Percentiles rank a stretch among this genome's conserved stretches.
These are phyloP conservation scores for Micromussa lordhowensis DNA, from an alignment of 92 coral and sea anemone species.

Conservation along the genomic window DNA sequence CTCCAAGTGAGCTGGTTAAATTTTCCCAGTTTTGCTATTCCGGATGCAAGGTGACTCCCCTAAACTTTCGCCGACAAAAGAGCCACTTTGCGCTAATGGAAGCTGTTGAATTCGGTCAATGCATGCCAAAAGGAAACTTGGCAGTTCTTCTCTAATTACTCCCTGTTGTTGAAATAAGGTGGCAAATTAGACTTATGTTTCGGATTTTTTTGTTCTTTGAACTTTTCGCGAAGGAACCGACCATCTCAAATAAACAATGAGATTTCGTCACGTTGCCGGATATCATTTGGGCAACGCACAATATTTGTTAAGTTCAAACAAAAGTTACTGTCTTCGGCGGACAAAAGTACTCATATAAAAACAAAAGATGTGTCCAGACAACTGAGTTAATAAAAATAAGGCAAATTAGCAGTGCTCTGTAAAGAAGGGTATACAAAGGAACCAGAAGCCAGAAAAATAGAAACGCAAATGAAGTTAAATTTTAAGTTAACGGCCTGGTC, in stretches of 20 bases:
- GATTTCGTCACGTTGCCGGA: not conserved
- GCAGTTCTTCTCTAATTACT: not conserved
- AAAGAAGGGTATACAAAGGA: not conserved
- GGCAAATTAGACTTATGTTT: slow-evolving; percentile 2
- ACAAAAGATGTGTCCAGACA: not conserved
- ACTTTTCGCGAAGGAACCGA: not conserved
- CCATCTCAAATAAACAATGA: not conserved
- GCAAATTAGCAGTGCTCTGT: not conserved
- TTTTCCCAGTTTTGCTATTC: not conserved
- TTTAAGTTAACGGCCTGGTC: not conserved
- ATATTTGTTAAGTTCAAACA: not conserved
- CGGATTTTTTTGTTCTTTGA: slow-evolving; percentile 2
- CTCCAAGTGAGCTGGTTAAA: not conserved
- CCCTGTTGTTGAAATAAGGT: not conserved
- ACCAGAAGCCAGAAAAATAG: not conserved
- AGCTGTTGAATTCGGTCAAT: not conserved
- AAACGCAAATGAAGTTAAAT: not conserved
- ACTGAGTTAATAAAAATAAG: not conserved
- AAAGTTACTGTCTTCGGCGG: not conserved
- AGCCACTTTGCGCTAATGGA: slow-evolving; percentile 1
- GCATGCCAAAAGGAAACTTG: not conserved
- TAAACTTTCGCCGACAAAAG: slow-evolving; percentile 6
- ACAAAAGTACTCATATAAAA: not conserved
- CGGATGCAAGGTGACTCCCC: slow-evolving; percentile 13
- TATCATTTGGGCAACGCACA: not conserved